Percentiles rank a stretch among this genome's conserved stretches.
Evolutionary conservation across 2,113 vertebrate genomes (phyloP).

Genomic region (Pangasianodon hypophthalmus): DNA sequence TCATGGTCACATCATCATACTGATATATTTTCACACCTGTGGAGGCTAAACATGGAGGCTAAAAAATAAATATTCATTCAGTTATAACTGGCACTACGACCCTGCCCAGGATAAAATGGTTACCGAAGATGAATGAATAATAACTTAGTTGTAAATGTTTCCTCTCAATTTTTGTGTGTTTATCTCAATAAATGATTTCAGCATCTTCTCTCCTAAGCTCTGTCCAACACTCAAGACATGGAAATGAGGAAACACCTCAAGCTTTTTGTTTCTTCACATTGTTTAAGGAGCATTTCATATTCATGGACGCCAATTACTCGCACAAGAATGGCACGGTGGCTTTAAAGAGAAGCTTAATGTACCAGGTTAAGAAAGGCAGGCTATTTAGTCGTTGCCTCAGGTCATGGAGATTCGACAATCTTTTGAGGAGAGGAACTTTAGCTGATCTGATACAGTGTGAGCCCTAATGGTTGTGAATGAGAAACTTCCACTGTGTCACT

Average conservation of each 20-base stretch:
- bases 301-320: constrained; percentile 70
- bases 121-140: not conserved
- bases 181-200: not conserved
- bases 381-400: constrained; percentile 59
- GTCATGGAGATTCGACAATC: constrained; percentile 48
- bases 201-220: constrained; percentile 24
- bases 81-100: not conserved
- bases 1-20: not conserved
- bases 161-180: not conserved
- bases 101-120: not conserved
- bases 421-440: constrained; percentile 41
- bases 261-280: constrained; percentile 64
- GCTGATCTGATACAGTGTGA: constrained; percentile 30
- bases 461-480: constrained; percentile 45
- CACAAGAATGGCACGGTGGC: constrained; percentile 74
- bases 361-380: constrained; percentile 61
- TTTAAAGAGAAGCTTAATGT: constrained; percentile 69
- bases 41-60: not conserved
- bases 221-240: constrained; percentile 66
- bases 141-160: not conserved
- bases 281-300: constrained; percentile 75
- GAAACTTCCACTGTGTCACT: constrained; percentile 55
- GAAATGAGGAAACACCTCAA: constrained; percentile 72
- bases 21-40: not conserved
- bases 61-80: not conserved